Conservation (phyloP, 2,888 invertebrate genomes). For the Pseudococcus jackbeardsleyi region DNA sequence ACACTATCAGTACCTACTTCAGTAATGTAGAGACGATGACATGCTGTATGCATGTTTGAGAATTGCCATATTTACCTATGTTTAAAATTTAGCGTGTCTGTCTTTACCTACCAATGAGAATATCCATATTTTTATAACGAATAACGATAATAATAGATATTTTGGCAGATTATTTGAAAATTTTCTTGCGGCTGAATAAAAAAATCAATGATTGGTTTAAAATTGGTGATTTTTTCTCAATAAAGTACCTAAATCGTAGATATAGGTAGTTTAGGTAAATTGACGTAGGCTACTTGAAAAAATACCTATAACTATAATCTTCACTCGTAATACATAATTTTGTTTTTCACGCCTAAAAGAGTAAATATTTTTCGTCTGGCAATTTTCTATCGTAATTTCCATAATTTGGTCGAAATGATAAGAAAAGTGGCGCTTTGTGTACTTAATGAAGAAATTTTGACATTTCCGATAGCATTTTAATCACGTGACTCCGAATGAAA, state of each 20-base stretch:
- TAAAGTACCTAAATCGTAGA: too few species aligned
- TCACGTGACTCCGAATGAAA: slow-evolving; percentile 32
- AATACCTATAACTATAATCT: neutral
- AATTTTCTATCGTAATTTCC: neutral
- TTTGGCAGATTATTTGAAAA: too few species aligned
- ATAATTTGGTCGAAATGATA: slow-evolving; percentile 4
- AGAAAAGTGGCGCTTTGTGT: neutral
- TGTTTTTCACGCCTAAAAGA: neutral
- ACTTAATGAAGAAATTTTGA: slow-evolving; percentile 3
- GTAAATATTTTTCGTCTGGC: neutral
- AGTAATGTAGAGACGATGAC: neutral
- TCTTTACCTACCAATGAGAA: neutral
- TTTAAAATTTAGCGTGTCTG: neutral
- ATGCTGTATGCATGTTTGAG: neutral
- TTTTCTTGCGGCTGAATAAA: too few species aligned
- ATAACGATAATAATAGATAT: too few species aligned
- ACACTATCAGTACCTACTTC: slow-evolving; percentile 37
- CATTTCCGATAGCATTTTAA: slow-evolving; percentile 44
- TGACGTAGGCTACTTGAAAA: neutral
- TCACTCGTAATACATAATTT: neutral
- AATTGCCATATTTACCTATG: slow-evolving; percentile 16
- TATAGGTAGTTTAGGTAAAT: too few species aligned
- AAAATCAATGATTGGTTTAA: too few species aligned
- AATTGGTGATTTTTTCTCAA: too few species aligned
- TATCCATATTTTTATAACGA: too few species aligned